phyloP scores from a whole-genome alignment of 2,888 invertebrate genomes.

The Ectemnius continuus region DNA sequence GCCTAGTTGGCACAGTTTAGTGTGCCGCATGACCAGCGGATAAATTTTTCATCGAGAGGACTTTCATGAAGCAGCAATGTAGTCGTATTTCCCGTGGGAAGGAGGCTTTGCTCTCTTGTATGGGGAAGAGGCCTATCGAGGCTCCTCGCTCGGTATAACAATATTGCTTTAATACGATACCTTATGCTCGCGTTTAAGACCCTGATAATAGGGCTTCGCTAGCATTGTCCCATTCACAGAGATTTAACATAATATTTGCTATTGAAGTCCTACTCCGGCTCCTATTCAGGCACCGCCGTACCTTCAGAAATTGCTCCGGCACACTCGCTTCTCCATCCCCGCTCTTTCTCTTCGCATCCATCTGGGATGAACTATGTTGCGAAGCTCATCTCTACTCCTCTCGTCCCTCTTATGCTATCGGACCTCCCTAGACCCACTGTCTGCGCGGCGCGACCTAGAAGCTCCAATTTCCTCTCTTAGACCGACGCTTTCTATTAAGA shows the following conservation, averaged over 20 bases:
- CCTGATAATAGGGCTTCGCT: slow-evolving; percentile 68
- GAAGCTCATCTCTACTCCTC: slow-evolving; percentile 12
- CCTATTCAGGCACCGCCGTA: slow-evolving; percentile 51
- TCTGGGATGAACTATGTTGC: slow-evolving; percentile 36
- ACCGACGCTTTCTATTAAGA: slow-evolving; percentile 10
- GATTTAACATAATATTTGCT: slow-evolving; percentile 78
- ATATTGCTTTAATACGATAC: slow-evolving; percentile 70
- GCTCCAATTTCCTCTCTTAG: slow-evolving; percentile 34
- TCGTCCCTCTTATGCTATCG: not conserved
- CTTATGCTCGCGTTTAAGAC: slow-evolving; percentile 70
- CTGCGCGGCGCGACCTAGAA: not conserved
- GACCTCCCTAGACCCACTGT: not conserved
- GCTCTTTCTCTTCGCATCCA: slow-evolving; percentile 50
- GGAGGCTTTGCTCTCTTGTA: slow-evolving; percentile 52
- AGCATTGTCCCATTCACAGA: slow-evolving; percentile 75
- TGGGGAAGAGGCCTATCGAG: slow-evolving; percentile 42
- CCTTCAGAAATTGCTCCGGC: slow-evolving; percentile 45
- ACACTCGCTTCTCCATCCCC: too few species aligned
- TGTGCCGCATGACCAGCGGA: slow-evolving; percentile 11
- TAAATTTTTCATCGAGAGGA: slow-evolving; percentile 55
- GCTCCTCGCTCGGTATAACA: slow-evolving; percentile 62
- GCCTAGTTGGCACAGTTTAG: too few species aligned
- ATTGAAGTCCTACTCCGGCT: slow-evolving; percentile 71
- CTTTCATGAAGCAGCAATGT: slow-evolving; percentile 36
- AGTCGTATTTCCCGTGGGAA: slow-evolving; percentile 69